Percentiles rank a stretch among this genome's conserved stretches.
These are phyloP conservation scores for Conus ventricosus DNA, from an alignment of 1,140 invertebrate genomes.

Conservation along the genomic window DNA sequence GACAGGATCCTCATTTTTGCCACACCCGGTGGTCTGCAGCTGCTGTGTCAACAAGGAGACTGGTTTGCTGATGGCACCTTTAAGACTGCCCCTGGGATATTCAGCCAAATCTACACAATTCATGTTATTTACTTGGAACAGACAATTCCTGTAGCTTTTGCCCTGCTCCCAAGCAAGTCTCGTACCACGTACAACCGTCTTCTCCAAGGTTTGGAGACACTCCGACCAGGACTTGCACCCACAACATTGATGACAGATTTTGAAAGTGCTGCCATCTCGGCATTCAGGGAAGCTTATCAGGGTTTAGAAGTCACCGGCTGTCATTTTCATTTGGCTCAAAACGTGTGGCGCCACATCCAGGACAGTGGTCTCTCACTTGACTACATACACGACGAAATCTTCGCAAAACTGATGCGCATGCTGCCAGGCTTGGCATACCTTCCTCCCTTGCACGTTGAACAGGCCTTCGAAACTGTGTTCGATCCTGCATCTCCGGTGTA, in stretches of 20 bases:
- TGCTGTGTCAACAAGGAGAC: neutral
- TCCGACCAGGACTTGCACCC: no score
- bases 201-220: neutral
- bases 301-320: neutral
- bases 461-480: neutral
- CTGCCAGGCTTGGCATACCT: no score
- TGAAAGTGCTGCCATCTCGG: no score
- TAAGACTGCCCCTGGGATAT: neutral
- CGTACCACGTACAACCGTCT: neutral
- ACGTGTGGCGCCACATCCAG: neutral
- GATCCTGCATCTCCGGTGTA: neutral
- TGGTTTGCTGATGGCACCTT: neutral
- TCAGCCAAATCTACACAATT: constrained; percentile 1
- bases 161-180: no score
- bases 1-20: neutral
- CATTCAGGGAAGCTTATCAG: neutral
- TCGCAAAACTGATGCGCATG: no score
- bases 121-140: neutral
- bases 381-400: no score
- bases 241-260: no score
- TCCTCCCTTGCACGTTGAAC: no score
- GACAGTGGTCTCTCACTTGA: no score
- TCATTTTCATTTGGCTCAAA: constrained; percentile 2
- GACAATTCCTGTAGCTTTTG: neutral
- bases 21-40: neutral